These are phyloP conservation scores for Drosophila pallidifrons DNA, from an alignment of 1,140 invertebrate species.

Conservation along the genomic window DNA sequence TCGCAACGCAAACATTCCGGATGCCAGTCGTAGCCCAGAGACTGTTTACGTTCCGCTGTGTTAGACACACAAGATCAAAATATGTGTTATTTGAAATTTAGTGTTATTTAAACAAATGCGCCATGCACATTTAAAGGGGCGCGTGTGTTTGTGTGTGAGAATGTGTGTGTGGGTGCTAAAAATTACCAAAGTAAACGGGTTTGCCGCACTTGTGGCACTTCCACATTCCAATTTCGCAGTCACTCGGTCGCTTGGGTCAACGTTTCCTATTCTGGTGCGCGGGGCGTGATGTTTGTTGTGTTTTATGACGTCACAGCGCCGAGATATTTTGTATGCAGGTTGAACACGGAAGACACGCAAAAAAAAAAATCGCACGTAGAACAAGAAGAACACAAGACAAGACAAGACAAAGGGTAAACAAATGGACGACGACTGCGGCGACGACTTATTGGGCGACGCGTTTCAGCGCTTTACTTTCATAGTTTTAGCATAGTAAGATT, in stretches of 20 bases:
- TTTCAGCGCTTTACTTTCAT: conserved; percentile 59
- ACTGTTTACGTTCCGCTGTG: conserved; percentile 95
- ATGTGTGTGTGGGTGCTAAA: conserved; percentile 36
- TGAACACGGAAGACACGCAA: conserved; percentile 56
- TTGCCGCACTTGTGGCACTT: conserved; percentile 95
- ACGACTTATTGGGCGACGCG: conserved; percentile 7
- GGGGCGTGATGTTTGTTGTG: conserved; percentile 24
- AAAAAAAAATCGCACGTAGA: conserved; percentile 50
- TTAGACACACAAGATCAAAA: conserved; percentile 59
- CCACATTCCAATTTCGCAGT: conserved; percentile 88
- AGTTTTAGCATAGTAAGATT: conserved; percentile 62
- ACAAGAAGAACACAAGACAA: conserved; percentile 44
- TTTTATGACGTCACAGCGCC: conserved; percentile 33
- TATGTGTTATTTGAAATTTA: conserved; percentile 54
- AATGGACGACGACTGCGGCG: conserved; percentile 48
- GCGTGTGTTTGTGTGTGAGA: background rate
- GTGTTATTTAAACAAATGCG: conserved; percentile 67
- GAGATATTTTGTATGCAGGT: conserved; percentile 51
- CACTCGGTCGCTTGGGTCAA: conserved; percentile 52
- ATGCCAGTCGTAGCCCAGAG: conserved; percentile 97
- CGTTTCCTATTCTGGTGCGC: conserved; percentile 33
- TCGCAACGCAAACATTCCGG: conserved; percentile 95
- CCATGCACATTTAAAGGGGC: conserved; percentile 24
- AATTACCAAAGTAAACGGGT: conserved; percentile 93
- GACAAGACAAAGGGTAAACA: conserved; percentile 76